A percentile compares a stretch with the other conserved stretches of the same genome.
Evolutionary conservation across 2,888 invertebrate species (phyloP).

Genomic region (Hofmannophila pseudospretella): DNA sequence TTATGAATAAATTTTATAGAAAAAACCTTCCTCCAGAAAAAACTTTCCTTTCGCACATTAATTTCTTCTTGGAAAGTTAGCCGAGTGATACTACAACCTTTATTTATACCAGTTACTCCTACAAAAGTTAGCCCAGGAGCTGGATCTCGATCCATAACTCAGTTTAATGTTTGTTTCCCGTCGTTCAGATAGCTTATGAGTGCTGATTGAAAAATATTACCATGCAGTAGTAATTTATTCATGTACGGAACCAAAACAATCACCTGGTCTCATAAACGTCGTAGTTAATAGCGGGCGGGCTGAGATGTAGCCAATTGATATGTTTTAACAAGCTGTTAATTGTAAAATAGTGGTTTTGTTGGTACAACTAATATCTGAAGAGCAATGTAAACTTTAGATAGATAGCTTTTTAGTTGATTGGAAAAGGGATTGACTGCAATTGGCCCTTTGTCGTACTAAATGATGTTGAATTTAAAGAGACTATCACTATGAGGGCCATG

Average conservation of each 20-base stretch:
- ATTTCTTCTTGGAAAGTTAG: too few species aligned
- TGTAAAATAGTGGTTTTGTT: background rate
- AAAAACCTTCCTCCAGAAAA: too few species aligned
- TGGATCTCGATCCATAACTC: background rate
- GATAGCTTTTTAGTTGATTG: too few species aligned
- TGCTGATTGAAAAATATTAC: slow-evolving; percentile 1
- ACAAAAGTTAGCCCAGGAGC: background rate
- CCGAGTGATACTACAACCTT: too few species aligned
- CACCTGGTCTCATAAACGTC: background rate
- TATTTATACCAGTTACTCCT: too few species aligned
- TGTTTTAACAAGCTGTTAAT: background rate
- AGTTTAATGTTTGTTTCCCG: background rate
- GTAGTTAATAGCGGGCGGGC: background rate
- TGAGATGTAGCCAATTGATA: slow-evolving; percentile 1
- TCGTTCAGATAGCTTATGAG: background rate
- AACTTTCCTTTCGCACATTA: too few species aligned
- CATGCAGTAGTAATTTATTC: slow-evolving; percentile 1
- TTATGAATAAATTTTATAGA: too few species aligned
- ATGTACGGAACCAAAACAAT: background rate
- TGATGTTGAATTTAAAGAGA: too few species aligned
- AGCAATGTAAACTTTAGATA: too few species aligned
- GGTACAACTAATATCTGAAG: background rate
- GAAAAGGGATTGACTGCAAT: too few species aligned
- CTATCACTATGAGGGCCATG: too few species aligned
- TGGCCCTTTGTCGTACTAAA: too few species aligned